A percentile compares a stretch with the other conserved stretches of the same genome.
phyloP scores from a whole-genome alignment of 2,113 vertebrate genomes.

The Neopipo cinnamomea region DNA sequence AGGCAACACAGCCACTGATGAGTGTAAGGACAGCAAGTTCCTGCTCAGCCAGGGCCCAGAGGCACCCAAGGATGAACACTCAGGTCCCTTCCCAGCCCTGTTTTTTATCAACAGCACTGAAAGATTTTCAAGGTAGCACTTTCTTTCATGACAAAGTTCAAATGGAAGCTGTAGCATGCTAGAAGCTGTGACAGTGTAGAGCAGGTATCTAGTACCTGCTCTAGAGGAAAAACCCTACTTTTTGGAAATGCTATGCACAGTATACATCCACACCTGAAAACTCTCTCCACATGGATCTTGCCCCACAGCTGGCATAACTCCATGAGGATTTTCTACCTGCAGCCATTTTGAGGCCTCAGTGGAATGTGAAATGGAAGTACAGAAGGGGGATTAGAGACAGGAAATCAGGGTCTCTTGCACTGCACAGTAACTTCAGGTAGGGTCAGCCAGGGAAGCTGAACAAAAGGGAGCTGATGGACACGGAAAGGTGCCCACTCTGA shows the following conservation, averaged over 20 bases:
- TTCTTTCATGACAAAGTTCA: not conserved
- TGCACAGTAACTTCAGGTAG: fast-evolving
- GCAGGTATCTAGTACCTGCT: not conserved
- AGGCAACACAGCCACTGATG: not conserved
- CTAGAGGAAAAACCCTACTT: not conserved
- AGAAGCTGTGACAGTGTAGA: not conserved
- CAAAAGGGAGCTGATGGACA: not conserved
- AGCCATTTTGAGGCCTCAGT: slow-evolving; percentile 51
- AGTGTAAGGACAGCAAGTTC: not conserved
- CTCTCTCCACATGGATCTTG: not conserved
- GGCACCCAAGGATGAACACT: not conserved
- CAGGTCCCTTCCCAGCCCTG: not conserved
- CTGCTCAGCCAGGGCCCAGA: not conserved
- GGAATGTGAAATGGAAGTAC: slow-evolving; percentile 39
- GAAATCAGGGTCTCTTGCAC: not conserved
- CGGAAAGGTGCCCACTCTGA: not conserved
- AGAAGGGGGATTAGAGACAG: not conserved
- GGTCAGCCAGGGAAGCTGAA: not conserved
- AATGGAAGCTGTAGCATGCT: not conserved
- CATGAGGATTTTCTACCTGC: not conserved
- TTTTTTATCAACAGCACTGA: not conserved
- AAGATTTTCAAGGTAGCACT: not conserved
- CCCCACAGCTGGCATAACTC: not conserved
- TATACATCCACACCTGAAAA: not conserved
- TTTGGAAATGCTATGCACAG: not conserved